A percentile compares a stretch with the other conserved stretches of the same genome.
These are phyloP conservation scores for Aleiodes testaceus DNA, from an alignment of 2,888 invertebrate genomes.

Conservation along the genomic window DNA sequence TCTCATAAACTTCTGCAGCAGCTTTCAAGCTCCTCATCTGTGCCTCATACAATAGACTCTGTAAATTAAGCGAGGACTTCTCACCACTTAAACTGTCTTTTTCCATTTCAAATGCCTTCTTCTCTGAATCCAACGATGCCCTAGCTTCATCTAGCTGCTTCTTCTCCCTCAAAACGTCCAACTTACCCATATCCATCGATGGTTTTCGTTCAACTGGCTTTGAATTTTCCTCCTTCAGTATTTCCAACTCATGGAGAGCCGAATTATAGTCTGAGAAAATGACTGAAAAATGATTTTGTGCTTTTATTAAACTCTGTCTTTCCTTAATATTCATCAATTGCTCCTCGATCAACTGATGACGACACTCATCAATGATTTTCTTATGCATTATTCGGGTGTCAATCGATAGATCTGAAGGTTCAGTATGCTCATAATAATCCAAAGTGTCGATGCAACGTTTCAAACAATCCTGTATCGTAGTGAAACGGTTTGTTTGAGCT, in stretches of 20 bases:
- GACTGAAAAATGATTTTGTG: slow-evolving; percentile 60
- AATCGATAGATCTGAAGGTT: background rate
- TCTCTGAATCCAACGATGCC: slow-evolving; percentile 49
- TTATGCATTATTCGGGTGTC: slow-evolving; percentile 30
- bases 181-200: slow-evolving; percentile 40
- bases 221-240: slow-evolving; percentile 56
- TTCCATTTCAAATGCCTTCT: slow-evolving; percentile 51
- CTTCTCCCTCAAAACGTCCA: slow-evolving; percentile 47
- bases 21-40: slow-evolving; percentile 52
- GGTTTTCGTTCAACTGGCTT: slow-evolving; percentile 47
- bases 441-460: slow-evolving; percentile 57
- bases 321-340: slow-evolving; percentile 55
- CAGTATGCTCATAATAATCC: slow-evolving; percentile 39
- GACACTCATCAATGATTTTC: slow-evolving; percentile 51
- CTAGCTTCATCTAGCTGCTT: slow-evolving; percentile 48
- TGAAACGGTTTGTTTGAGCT: slow-evolving; percentile 55
- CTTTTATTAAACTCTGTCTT: slow-evolving; percentile 56
- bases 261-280: slow-evolving; percentile 62
- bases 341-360: slow-evolving; percentile 55
- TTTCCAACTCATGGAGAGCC: slow-evolving; percentile 59
- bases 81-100: slow-evolving; percentile 54
- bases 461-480: slow-evolving; percentile 56
- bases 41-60: slow-evolving; percentile 58
- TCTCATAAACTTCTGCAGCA: slow-evolving; percentile 50
- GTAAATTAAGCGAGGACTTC: slow-evolving; percentile 58